Evolutionary conservation across 2,797 vertebrate genomes (phyloP).

Genomic region (Etheostoma nigrum): DNA sequence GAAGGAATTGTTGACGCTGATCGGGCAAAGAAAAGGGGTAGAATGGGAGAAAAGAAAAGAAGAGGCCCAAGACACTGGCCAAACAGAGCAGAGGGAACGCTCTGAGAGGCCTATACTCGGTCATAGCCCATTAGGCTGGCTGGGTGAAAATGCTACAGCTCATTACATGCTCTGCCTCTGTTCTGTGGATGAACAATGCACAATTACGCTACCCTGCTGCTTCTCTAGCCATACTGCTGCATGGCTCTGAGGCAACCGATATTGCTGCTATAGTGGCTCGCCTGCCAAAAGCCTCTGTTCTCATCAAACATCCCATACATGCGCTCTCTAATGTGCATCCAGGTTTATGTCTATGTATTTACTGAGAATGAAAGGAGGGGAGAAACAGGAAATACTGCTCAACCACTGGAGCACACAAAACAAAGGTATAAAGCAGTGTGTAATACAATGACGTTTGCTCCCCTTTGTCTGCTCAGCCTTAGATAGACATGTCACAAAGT

Average conservation of each 20-base stretch:
- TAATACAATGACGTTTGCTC: slow-evolving; percentile 58
- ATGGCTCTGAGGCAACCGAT: slow-evolving; percentile 75
- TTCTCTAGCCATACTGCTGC: slow-evolving; percentile 73
- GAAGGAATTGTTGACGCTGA: slow-evolving; percentile 65
- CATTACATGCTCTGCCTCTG: slow-evolving; percentile 88
- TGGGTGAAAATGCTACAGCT: slow-evolving; percentile 84
- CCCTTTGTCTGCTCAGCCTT: slow-evolving; percentile 54
- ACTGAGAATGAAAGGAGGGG: slow-evolving; percentile 58
- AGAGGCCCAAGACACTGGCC: slow-evolving; percentile 66
- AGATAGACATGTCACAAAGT: slow-evolving; percentile 41
- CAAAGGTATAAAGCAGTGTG: slow-evolving; percentile 64
- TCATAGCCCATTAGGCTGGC: slow-evolving; percentile 86
- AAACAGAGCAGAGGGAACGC: slow-evolving; percentile 71
- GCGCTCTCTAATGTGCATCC: slow-evolving; percentile 69
- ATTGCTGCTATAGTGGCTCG: slow-evolving; percentile 62
- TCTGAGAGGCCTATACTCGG: slow-evolving; percentile 75
- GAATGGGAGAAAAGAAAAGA: slow-evolving; percentile 59
- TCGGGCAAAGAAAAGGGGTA: slow-evolving; percentile 53
- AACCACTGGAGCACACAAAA: slow-evolving; percentile 54
- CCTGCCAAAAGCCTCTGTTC: slow-evolving; percentile 67
- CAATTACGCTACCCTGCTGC: slow-evolving; percentile 85
- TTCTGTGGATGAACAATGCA: slow-evolving; percentile 87
- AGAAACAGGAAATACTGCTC: slow-evolving; percentile 53
- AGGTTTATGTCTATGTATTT: slow-evolving; percentile 76
- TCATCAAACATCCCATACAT: slow-evolving; percentile 76